These are phyloP conservation scores for Heliangelus exortis DNA, from an alignment of 2,797 vertebrate species.

Conservation along the genomic window DNA sequence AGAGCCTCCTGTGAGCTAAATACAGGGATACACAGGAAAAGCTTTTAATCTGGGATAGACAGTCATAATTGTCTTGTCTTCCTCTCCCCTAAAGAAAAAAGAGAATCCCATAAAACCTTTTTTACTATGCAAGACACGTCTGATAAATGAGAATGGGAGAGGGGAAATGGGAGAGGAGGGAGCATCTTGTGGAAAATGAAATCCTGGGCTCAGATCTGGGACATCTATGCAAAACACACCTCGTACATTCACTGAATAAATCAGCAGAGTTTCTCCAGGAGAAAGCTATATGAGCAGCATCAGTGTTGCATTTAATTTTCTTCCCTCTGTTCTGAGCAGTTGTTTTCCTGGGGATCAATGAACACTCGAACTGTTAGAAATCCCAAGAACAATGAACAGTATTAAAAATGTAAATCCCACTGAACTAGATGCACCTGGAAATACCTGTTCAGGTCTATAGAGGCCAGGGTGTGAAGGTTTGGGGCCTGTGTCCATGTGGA, in stretches of 20 bases:
- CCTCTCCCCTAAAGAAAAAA: neutral
- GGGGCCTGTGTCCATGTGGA: accelerated
- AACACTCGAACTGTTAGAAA: neutral
- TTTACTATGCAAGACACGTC: neutral
- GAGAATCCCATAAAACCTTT: neutral
- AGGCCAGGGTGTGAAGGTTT: neutral
- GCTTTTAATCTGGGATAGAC: constrained; percentile 34
- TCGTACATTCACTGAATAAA: neutral
- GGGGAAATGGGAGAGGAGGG: neutral
- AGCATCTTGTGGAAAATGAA: neutral
- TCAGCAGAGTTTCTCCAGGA: neutral
- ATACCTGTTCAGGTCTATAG: neutral
- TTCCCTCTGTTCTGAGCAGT: neutral
- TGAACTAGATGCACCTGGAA: neutral
- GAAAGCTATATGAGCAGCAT: neutral
- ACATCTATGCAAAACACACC: neutral
- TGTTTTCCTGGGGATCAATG: neutral
- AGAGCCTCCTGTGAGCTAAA: constrained; percentile 55
- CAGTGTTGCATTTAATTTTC: neutral
- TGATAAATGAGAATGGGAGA: neutral
- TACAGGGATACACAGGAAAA: constrained; percentile 64
- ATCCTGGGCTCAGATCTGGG: neutral
- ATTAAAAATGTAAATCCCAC: neutral
- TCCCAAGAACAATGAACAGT: neutral
- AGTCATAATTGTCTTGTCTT: neutral